A percentile compares a stretch with the other conserved stretches of the same genome.
phyloP scores from a whole-genome alignment of 2,888 invertebrate genomes.

The Lycocerus yunnanus region DNA sequence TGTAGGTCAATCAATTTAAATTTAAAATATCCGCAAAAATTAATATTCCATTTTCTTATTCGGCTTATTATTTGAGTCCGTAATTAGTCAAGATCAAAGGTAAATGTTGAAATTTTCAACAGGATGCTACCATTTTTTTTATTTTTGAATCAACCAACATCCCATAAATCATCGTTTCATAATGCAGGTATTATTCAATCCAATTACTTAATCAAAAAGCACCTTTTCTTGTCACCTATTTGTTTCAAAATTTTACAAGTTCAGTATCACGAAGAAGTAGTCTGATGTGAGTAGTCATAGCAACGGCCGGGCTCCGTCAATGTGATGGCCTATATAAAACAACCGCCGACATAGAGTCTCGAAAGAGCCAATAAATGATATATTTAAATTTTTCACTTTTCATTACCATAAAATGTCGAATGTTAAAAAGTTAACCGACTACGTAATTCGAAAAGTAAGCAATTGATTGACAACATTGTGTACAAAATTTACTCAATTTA shows the following conservation, averaged over 20 bases:
- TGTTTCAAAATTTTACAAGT: slow-evolving; percentile 24
- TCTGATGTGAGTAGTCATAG: slow-evolving; percentile 28
- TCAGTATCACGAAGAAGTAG: slow-evolving; percentile 25
- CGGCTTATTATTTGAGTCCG: not conserved
- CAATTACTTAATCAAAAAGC: not conserved
- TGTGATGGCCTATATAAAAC: slow-evolving; percentile 31
- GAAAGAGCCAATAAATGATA: slow-evolving; percentile 24
- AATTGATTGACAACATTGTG: not conserved
- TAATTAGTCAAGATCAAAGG: not conserved
- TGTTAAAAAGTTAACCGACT: not conserved
- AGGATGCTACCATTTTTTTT: not conserved
- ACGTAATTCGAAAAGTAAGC: not conserved
- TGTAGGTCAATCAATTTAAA: not conserved
- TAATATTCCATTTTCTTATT: not conserved
- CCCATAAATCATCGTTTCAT: not conserved
- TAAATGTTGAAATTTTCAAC: not conserved
- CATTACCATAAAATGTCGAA: not conserved
- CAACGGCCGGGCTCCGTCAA: slow-evolving; percentile 30
- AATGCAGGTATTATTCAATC: not conserved
- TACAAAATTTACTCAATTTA: not conserved
- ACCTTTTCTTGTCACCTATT: slow-evolving; percentile 6
- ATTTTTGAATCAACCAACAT: not conserved
- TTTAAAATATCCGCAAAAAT: not conserved
- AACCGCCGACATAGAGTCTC: slow-evolving; percentile 30
- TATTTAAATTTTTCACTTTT: slow-evolving; percentile 10